Evolutionary conservation across 2,888 invertebrate genomes (phyloP), one percentile per base, ranked within the genome.

Genomic region (Campoletis raptor): DNA sequence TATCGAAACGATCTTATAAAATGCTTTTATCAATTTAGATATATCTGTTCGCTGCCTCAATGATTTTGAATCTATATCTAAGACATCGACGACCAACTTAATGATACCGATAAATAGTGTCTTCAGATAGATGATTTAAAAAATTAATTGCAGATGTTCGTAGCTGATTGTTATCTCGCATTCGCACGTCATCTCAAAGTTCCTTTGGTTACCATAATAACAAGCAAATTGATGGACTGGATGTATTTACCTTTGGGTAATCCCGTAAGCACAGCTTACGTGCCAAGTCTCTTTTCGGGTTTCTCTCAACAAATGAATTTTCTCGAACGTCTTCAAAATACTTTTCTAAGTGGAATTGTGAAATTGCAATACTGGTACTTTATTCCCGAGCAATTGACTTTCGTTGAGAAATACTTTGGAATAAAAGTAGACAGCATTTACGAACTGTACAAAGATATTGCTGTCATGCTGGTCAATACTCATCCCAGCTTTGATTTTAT

Each of bases 401-500:
- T 74, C 4, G 89, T 93, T 0, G 89, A 90, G 24, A 87, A 92
- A 45, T 45, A 90, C 48, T 91, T 94, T 69, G 91, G 90, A 3
- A 67, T 89, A 4, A 88, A 92, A 0, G 77, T 84, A n/a, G 81
- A 89, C 0, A 18, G 64, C 18, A 87, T 90, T 1, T 42, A n/a
- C 5, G 91, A 92, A 1, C 57, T 93, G 5, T 86, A 92, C 45
- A 90, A 89, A 18, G 93, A 94, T 72, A 64, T 94, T 77, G 81
- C 92, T 6, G 45, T 95, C 2, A 89, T 95, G 76, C 93, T 95
- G 83, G 93, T 96, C 0, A 96, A 96, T 90, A 95, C 95, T 37
- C 96, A 96, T 92, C 95, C 95, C 88, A 95, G 95, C 6, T 87
- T 96, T 40, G 95, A 95, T 82, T 95, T 95, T 0, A 93, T 95